Evolutionary conservation across 2,113 vertebrate genomes (phyloP).

Genomic region (Chamaetylas fuelleborni): DNA sequence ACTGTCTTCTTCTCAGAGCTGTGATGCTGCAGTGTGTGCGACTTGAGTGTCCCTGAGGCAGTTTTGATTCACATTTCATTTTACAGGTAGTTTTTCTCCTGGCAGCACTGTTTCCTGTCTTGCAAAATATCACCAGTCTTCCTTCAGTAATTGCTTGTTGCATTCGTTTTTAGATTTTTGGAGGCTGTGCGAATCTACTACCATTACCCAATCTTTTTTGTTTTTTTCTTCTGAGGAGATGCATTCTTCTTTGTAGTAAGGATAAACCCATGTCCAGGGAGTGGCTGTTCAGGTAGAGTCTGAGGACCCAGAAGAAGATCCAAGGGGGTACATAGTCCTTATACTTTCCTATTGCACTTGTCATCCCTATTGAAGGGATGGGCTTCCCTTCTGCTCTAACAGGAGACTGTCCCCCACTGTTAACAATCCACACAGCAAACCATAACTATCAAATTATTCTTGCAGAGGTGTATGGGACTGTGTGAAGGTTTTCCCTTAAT

Average conservation of each 20-base stretch:
- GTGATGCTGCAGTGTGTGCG: rapidly evolving
- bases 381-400: background rate
- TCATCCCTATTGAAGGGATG: background rate
- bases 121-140: background rate
- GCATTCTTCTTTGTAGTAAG: background rate
- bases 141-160: background rate
- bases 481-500: background rate
- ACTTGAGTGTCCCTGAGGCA: background rate
- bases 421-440: background rate
- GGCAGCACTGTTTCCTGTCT: background rate
- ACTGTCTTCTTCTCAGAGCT: background rate
- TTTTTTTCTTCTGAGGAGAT: background rate
- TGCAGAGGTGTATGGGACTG: background rate
- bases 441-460: background rate
- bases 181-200: background rate
- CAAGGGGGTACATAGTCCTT: rapidly evolving
- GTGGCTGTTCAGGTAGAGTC: background rate
- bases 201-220: too few species aligned
- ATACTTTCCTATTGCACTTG: background rate
- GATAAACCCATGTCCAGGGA: background rate
- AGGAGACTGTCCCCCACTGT: background rate
- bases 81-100: background rate
- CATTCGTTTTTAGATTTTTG: background rate
- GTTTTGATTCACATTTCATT: background rate
- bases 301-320: background rate